Percentiles rank a stretch among this genome's conserved stretches.
These are phyloP conservation scores for Hesperophylax magnus DNA, from an alignment of 1,140 invertebrate species.

Conservation along the genomic window DNA sequence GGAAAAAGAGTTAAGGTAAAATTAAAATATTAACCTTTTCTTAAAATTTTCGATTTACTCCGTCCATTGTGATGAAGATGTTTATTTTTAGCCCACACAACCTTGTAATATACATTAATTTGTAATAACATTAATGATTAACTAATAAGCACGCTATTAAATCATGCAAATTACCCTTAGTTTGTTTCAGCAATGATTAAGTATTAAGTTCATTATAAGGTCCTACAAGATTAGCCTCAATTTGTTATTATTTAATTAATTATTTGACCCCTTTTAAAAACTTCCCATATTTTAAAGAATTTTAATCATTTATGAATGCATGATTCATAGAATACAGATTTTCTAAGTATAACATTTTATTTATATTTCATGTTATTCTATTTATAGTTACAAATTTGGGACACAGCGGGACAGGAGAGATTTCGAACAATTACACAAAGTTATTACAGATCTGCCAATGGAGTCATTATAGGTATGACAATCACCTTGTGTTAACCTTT, in stretches of 20 bases:
- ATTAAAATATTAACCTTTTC: constrained; percentile 22
- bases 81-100: constrained; percentile 35
- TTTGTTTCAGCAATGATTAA: no score
- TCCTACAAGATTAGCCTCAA: no score
- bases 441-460: constrained; percentile 94
- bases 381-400: constrained; percentile 91
- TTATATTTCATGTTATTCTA: background rate
- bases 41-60: background rate
- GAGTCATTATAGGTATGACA: constrained; percentile 83
- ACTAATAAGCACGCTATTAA: background rate
- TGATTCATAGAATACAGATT: no score
- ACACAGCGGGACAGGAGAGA: constrained; percentile 93
- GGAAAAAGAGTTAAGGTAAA: constrained; percentile 93
- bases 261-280: no score
- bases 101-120: constrained; percentile 16
- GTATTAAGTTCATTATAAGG: no score
- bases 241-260: no score
- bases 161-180: no score
- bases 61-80: constrained; percentile 25
- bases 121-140: constrained; percentile 18
- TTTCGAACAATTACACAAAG: constrained; percentile 95
- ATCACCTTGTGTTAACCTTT: no score
- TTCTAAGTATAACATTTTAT: no score
- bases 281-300: no score
- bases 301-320: no score